phyloP scores from a whole-genome alignment of 2,113 vertebrate genomes.

The Cyprichromis sp. region DNA sequence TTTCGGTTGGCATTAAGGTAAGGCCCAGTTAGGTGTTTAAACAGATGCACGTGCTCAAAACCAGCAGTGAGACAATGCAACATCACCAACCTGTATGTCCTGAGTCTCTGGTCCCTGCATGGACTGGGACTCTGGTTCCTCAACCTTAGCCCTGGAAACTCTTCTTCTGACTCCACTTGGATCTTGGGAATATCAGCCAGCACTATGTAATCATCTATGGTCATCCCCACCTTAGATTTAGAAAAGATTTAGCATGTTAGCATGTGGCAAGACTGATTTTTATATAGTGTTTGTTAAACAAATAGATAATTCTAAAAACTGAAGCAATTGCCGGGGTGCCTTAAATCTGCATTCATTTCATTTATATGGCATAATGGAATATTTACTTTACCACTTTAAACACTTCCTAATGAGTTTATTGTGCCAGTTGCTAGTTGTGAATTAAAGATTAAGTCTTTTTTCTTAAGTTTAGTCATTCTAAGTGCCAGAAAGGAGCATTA shows the following conservation, averaged over 20 bases:
- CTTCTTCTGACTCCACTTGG: slow-evolving; percentile 74
- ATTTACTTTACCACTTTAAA: neutral
- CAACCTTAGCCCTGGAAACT: slow-evolving; percentile 52
- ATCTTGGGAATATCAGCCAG: slow-evolving; percentile 86
- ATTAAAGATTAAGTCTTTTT: neutral
- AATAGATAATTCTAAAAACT: neutral
- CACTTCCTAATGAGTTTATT: neutral
- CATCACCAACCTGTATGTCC: slow-evolving; percentile 73
- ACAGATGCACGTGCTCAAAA: neutral
- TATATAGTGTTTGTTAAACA: neutral
- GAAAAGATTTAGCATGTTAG: neutral
- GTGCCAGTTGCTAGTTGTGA: neutral
- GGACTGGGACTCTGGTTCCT: slow-evolving; percentile 82
- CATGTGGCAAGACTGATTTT: neutral
- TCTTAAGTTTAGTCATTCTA: neutral
- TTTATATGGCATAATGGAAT: neutral
- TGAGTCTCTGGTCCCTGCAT: slow-evolving; percentile 78
- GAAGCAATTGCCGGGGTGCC: neutral
- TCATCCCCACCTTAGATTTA: slow-evolving; percentile 69
- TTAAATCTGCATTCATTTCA: neutral
- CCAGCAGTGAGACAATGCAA: neutral
- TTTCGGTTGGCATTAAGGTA: neutral
- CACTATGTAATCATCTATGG: slow-evolving; percentile 83
- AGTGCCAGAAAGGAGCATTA: neutral
- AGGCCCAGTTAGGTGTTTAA: neutral